Evolutionary conservation across 2,113 vertebrate genomes (phyloP).

Genomic region (Seriola rivoliana): DNA sequence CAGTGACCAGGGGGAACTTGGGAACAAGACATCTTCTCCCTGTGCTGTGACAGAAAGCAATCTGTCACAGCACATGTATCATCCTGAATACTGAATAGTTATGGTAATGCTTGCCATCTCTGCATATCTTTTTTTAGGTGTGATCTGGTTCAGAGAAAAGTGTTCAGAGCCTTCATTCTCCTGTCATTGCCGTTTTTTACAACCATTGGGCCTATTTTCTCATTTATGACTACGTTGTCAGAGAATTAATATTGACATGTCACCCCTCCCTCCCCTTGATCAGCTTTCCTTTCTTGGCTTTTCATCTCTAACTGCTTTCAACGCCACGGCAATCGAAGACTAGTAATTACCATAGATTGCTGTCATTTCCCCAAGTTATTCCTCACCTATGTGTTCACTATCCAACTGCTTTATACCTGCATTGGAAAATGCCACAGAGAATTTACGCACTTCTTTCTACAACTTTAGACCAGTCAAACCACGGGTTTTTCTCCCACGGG

Average conservation of each 20-base stretch:
- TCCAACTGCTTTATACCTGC: constrained; percentile 23
- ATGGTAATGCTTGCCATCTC: constrained; percentile 31
- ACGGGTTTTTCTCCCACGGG: too few species aligned
- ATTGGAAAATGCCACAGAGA: constrained; percentile 10
- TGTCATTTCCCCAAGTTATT: constrained; percentile 61
- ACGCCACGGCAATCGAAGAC: constrained; percentile 29
- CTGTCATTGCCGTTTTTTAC: constrained; percentile 30
- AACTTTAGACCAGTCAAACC: background rate
- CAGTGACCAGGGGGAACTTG: constrained; percentile 31
- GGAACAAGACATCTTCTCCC: constrained; percentile 32
- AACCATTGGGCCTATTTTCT: constrained; percentile 26
- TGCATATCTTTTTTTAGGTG: constrained; percentile 19
- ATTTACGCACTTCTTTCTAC: background rate
- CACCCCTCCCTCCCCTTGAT: background rate
- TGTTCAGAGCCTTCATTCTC: background rate
- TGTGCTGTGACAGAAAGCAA: constrained; percentile 46
- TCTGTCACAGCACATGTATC: constrained; percentile 60
- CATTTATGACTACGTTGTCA: constrained; percentile 6
- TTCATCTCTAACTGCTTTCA: constrained; percentile 54
- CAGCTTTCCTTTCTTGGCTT: constrained; percentile 25
- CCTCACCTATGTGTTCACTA: constrained; percentile 21
- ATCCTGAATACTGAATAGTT: constrained; percentile 42
- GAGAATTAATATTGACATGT: constrained; percentile 32
- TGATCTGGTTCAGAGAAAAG: constrained; percentile 27
- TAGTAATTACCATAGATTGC: constrained; percentile 60